Conservation (phyloP, 2,888 invertebrate species). For the Drosophila prolongata region DNA sequence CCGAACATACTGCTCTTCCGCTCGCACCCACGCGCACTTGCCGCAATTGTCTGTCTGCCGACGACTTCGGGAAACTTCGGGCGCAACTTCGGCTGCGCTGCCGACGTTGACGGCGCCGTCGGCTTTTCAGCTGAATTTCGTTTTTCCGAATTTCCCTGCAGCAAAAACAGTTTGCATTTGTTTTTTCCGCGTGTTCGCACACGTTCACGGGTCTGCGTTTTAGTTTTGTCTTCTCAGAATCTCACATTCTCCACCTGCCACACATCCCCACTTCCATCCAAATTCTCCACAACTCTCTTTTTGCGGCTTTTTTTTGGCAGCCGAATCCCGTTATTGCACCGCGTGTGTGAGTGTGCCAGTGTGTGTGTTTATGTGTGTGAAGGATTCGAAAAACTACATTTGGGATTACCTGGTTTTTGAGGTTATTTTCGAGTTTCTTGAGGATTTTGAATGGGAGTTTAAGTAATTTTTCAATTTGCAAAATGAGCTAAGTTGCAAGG, state of each 20-base stretch:
- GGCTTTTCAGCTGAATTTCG: conserved; percentile 44
- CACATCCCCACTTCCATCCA: conserved; percentile 16
- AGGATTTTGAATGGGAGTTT: neutral
- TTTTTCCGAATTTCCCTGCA: conserved; percentile 67
- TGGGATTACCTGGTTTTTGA: conserved; percentile 3
- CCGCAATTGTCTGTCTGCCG: conserved; percentile 26
- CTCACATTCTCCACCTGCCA: conserved; percentile 14
- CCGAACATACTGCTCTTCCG: conserved; percentile 26
- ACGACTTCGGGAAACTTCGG: conserved; percentile 27
- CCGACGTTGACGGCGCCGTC: conserved; percentile 33
- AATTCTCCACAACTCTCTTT: conserved; percentile 31
- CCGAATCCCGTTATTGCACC: conserved; percentile 16
- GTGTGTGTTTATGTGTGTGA: conserved; percentile 30
- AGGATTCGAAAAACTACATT: conserved; percentile 12
- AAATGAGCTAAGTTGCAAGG: no score
- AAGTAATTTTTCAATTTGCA: no score
- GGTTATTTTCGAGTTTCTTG: conserved; percentile 1
- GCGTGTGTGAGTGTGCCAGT: conserved; percentile 27
- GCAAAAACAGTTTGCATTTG: conserved; percentile 85
- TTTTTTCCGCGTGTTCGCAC: conserved; percentile 85
- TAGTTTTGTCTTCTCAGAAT: conserved; percentile 43
- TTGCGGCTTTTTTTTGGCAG: conserved; percentile 32
- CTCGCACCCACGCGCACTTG: neutral
- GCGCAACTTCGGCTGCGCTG: conserved; percentile 37
- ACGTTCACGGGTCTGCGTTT: conserved; percentile 80